phyloP scores from a whole-genome alignment of 2,113 vertebrate species.

The Chaenogobius annularis region DNA sequence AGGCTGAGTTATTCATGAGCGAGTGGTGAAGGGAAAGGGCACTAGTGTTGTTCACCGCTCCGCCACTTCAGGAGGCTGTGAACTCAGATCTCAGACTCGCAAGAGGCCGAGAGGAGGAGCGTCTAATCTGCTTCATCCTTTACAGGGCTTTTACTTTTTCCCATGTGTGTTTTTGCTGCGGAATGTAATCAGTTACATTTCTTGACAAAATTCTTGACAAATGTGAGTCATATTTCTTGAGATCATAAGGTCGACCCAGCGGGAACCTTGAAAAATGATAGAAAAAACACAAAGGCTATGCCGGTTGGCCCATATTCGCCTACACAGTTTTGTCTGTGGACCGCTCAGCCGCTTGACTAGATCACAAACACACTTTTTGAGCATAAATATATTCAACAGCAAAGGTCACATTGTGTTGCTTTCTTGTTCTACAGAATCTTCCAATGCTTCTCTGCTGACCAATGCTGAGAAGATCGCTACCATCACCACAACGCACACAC shows the following conservation, averaged over 20 bases:
- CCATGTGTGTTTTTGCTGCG: background rate
- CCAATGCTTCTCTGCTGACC: slow-evolving; percentile 93
- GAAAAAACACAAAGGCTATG: background rate
- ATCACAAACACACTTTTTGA: slow-evolving; percentile 7
- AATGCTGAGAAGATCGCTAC: slow-evolving; percentile 98
- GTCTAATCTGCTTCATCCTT: slow-evolving; percentile 6
- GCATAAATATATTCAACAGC: slow-evolving; percentile 26
- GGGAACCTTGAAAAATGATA: slow-evolving; percentile 31
- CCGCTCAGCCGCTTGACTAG: background rate
- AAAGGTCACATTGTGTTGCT: background rate
- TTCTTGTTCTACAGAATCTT: slow-evolving; percentile 81
- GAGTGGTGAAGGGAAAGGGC: slow-evolving; percentile 49
- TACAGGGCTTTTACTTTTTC: background rate
- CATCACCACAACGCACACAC: slow-evolving; percentile 94
- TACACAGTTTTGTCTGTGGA: too few relatives aligned
- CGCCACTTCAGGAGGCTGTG: slow-evolving; percentile 45
- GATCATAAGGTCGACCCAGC: slow-evolving; percentile 15
- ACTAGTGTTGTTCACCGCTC: slow-evolving; percentile 41
- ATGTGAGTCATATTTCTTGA: slow-evolving; percentile 3
- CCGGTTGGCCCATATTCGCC: background rate
- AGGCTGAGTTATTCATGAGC: slow-evolving; percentile 61
- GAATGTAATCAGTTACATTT: background rate
- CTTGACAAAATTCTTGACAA: background rate
- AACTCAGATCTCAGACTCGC: slow-evolving; percentile 26
- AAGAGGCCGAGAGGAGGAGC: slow-evolving; percentile 18